phyloP scores from a whole-genome alignment of 2,113 vertebrate species.

The Cheilinus undulatus region DNA sequence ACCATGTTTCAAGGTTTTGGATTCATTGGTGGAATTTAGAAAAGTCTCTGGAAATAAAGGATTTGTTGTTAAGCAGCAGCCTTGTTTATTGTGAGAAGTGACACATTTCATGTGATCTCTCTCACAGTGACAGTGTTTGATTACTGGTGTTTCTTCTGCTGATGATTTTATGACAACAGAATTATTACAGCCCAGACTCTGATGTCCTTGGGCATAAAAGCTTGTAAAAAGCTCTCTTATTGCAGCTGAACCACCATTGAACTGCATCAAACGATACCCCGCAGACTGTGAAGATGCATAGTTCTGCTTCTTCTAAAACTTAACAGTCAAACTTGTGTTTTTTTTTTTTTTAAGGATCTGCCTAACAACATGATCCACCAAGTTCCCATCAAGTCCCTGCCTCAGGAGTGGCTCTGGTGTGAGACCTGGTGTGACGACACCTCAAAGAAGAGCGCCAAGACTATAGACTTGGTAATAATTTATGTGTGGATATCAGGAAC shows the following conservation, averaged over 20 bases:
- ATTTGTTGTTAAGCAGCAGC: not conserved
- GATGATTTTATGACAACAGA: not conserved
- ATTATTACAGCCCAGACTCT: not conserved
- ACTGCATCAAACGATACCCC: not conserved
- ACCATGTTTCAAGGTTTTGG: not conserved
- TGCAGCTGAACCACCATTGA: too few relatives aligned
- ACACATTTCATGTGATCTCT: not conserved
- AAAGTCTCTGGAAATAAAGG: too few relatives aligned
- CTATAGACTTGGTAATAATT: slow-evolving; percentile 95
- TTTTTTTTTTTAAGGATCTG: slow-evolving; percentile 86
- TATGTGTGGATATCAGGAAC: too few relatives aligned
- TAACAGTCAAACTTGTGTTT: not conserved
- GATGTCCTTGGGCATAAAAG: not conserved
- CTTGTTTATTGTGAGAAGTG: not conserved
- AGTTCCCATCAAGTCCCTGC: slow-evolving; percentile 97
- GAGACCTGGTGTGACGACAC: slow-evolving; percentile 97
- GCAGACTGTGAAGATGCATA: not conserved
- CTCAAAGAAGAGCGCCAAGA: slow-evolving; percentile 94
- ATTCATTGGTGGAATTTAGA: too few relatives aligned
- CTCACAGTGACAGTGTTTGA: not conserved
- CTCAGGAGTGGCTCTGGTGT: slow-evolving; percentile 99
- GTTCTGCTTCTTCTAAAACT: not conserved
- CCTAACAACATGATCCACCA: slow-evolving; percentile 99
- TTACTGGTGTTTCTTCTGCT: not conserved
- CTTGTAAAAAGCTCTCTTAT: not conserved